phyloP scores from a whole-genome alignment of 2,113 vertebrate species.

The Motacilla tschutschensis region DNA sequence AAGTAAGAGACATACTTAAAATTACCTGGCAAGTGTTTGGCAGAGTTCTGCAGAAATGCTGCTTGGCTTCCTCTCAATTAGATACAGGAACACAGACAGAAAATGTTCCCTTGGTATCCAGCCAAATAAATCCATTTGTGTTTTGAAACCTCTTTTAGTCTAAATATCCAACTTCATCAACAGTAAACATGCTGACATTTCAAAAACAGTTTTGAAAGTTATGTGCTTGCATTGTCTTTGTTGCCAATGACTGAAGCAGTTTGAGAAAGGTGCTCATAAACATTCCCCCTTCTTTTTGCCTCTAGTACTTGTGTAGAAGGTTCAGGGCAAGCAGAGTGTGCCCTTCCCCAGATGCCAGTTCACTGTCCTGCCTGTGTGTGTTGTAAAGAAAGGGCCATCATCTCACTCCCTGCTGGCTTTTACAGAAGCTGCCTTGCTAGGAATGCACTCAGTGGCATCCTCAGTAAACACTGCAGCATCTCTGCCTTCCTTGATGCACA shows the following conservation, averaged over 20 bases:
- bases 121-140: neutral
- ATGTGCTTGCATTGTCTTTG: neutral
- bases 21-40: neutral
- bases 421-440: constrained; percentile 3
- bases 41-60: neutral
- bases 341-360: neutral
- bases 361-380: neutral
- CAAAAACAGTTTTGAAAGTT: neutral
- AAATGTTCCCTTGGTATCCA: neutral
- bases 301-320: neutral
- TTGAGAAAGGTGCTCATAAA: neutral
- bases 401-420: constrained; percentile 7
- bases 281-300: neutral
- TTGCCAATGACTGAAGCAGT: neutral
- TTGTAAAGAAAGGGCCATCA: neutral
- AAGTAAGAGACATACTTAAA: constrained; percentile 48
- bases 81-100: neutral
- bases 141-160: neutral
- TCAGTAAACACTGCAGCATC: constrained; percentile 3
- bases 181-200: neutral
- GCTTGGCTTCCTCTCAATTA: neutral
- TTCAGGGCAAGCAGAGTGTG: neutral
- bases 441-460: neutral
- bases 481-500: constrained; percentile 14
- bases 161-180: neutral